Evolutionary conservation across 2,113 vertebrate genomes (phyloP), one percentile per base, ranked within the genome.

Genomic region (Dipodomys stephensi): DNA sequence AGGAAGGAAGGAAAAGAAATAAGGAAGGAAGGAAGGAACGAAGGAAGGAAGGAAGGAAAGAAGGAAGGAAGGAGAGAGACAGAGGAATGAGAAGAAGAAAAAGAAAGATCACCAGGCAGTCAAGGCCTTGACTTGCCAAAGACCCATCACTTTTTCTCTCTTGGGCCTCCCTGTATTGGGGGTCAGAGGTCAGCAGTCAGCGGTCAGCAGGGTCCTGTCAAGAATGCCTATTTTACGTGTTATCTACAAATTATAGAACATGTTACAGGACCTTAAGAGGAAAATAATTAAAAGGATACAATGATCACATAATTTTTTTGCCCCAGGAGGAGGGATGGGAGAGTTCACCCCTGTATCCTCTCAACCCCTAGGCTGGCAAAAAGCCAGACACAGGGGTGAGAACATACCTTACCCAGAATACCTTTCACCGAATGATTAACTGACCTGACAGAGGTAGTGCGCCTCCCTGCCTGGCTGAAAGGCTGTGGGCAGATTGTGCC

Each of bases 371-470:
- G 32, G 81, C 64, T 87, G 60, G 87, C 76, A 67, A 82, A 76
- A 74, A 39, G 32, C 46, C 86, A 2, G 64, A 71, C 84, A 71
- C 0, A 0, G 13, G 15, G 73, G 16, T 6, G 53, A 88, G 71
- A 72, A 32, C 39, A 53, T 44, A 67, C 53, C 85, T 92, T 64
- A 88, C 79, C 79, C 90, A 95, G 74, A 92, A 79, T 18, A 44
- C 85, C 69, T 67, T 1, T 1, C 15, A 73, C 30, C 0, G 0
- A n/a, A 6, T 88, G 87, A 94, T 46, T 90, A 22, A 95, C 53
- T 19, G 74, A 79, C 89, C 85, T 39, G 79, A 68, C 22, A 39
- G 92, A 92, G 92, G n/a, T 30, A 1, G 68, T 3, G 18, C 12
- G 15, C 72, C 67, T 88, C 64, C 30, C 46, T 22, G 76, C 64